phyloP scores from a whole-genome alignment of 2,888 invertebrate genomes.

The Campopleginae sp. region DNA sequence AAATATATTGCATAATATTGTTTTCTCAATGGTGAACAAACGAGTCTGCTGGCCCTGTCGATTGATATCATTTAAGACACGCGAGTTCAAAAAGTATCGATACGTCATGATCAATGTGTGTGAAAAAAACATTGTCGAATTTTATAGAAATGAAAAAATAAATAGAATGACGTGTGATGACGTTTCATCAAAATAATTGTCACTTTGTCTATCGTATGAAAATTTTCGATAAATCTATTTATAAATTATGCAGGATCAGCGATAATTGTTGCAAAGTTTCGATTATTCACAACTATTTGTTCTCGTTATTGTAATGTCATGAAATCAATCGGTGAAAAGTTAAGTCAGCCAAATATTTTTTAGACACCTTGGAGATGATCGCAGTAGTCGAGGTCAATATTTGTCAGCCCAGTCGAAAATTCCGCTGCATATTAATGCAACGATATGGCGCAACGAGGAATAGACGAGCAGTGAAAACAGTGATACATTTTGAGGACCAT shows the following conservation, averaged over 20 bases:
- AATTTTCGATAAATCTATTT: not conserved
- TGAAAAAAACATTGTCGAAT: slow-evolving; percentile 24
- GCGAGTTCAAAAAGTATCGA: not conserved
- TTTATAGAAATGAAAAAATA: not conserved
- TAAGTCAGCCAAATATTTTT: not conserved
- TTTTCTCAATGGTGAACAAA: slow-evolving; percentile 23
- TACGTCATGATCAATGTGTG: slow-evolving; percentile 42
- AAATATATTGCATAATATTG: slow-evolving; percentile 31
- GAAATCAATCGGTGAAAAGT: not conserved
- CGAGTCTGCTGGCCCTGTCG: slow-evolving; percentile 6
- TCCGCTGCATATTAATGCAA: not conserved
- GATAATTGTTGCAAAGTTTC: slow-evolving; percentile 60
- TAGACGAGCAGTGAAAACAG: not conserved
- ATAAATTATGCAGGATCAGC: not conserved
- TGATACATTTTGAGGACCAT: too few species aligned
- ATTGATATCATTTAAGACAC: slow-evolving; percentile 28
- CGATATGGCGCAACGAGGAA: not conserved
- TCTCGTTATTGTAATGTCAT: not conserved
- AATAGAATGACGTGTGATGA: not conserved
- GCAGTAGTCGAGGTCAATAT: slow-evolving; percentile 18
- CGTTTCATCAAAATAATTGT: not conserved
- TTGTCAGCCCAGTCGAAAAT: slow-evolving; percentile 19
- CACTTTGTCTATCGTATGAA: not conserved
- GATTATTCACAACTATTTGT: not conserved
- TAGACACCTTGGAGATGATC: not conserved